Percentiles rank a stretch among this genome's conserved stretches.
These are phyloP conservation scores for Sylvia atricapilla DNA, from an alignment of 2,113 vertebrate genomes.

Conservation along the genomic window DNA sequence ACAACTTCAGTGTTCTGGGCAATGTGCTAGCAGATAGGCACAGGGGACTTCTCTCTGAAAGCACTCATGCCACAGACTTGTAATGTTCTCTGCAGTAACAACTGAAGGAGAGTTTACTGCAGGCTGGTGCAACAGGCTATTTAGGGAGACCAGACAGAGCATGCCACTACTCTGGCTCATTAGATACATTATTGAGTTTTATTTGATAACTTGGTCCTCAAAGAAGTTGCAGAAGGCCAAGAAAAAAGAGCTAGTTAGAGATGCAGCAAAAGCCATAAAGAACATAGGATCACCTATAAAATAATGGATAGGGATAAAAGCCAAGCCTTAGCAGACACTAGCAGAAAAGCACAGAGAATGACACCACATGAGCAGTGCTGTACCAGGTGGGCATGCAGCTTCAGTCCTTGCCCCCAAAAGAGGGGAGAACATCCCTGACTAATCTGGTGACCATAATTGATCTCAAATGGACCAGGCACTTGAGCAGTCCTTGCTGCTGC, in stretches of 20 bases:
- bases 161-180: neutral
- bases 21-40: too few relatives aligned
- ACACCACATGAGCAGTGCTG: neutral
- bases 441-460: neutral
- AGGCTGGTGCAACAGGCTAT: accelerated
- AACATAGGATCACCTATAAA: neutral
- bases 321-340: neutral
- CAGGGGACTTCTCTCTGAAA: neutral
- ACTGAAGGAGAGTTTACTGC: neutral
- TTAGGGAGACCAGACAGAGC: neutral
- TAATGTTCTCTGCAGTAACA: neutral
- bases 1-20: neutral
- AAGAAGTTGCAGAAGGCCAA: neutral
- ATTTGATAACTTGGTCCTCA: neutral
- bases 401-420: neutral
- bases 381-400: neutral
- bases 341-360: neutral
- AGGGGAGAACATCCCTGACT: neutral
- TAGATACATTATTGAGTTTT: neutral
- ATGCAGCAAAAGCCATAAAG: neutral
- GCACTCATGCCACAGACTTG: accelerated
- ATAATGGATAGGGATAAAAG: neutral
- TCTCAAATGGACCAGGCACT: neutral
- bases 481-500: neutral
- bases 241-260: neutral